Evolutionary conservation across 2,113 vertebrate species (phyloP), one percentile per base, ranked within the genome.

Genomic region (Montifringilla adamsi): DNA sequence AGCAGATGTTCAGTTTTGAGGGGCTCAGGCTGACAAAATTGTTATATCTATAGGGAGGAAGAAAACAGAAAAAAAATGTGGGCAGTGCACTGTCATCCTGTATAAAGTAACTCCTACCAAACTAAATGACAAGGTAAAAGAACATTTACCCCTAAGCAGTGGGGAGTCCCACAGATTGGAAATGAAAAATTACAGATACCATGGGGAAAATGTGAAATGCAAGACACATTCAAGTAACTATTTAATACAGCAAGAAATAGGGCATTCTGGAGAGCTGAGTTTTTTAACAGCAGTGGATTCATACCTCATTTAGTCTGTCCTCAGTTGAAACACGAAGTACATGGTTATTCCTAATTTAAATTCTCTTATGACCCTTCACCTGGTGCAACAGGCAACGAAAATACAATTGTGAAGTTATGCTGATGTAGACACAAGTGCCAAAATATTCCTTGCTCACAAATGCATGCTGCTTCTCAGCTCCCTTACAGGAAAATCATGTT

Each of bases 101-200:
- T 27, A 78, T 90, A 76, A 90, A 90, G 56, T 58, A 86, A 90
- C 37, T 88, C 37, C 62, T 75, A 35, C 68, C 67, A 86, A 85
- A 83, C 43, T 72, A 68, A 95, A 84, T 66, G 50, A 94, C 33
- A 88, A 91, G 31, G 62, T 89, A 87, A 91, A 95, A 93, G 77
- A 93, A 64, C 80, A 79, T 89, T 90, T 73, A 52, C 33, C 87
- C 85, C 80, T 41, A 60, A 89, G 94, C 81, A 90, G 37, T 15
- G 55, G 78, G 68, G 79, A 94, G n/a, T 88, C 60, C 64, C 78
- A 66, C 10, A 35, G 84, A 87, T 24, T 89, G 28, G 53, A 66
- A 80, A 46, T 21, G 14, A 85, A 87, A 96, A 77, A 41, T 33
- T 87, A 46, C 12, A 1, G 52, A 73, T 41, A 66, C 27, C n/a